These are phyloP conservation scores for Oophaga pumilio DNA, from an alignment of 2,113 vertebrate species.

Conservation along the genomic window DNA sequence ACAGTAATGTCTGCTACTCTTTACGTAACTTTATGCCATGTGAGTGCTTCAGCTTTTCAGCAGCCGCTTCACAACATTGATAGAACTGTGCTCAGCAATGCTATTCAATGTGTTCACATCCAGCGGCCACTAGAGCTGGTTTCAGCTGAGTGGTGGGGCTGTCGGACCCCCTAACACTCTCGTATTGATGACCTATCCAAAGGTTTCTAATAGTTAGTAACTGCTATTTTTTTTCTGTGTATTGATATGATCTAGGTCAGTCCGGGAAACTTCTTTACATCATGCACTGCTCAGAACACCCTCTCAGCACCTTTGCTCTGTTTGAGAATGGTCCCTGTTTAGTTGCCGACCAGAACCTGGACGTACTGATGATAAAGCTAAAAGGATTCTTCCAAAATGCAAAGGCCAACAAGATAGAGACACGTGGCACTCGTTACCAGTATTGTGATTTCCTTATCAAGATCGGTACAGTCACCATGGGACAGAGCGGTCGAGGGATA, in stretches of 20 bases:
- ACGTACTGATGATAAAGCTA: conserved; percentile 94
- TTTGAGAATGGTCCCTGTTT: conserved; percentile 93
- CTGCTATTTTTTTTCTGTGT: not conserved
- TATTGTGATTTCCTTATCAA: conserved; percentile 96
- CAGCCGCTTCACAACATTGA: too few relatives aligned
- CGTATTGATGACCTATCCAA: too few relatives aligned
- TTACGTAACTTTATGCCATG: too few relatives aligned
- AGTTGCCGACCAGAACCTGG: conserved; percentile 91
- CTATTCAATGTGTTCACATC: too few relatives aligned
- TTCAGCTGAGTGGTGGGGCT: too few relatives aligned
- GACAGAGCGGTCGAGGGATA: conserved; percentile 91
- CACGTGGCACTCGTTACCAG: conserved; percentile 89
- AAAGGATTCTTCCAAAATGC: conserved; percentile 98
- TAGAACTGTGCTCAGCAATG: too few relatives aligned
- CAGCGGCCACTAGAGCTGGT: too few relatives aligned
- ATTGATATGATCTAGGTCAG: conserved; percentile 76
- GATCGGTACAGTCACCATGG: conserved; percentile 92
- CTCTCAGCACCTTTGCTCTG: conserved; percentile 91
- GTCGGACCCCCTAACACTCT: too few relatives aligned
- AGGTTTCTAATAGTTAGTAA: not conserved
- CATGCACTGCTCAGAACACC: conserved; percentile 96
- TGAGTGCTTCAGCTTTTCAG: too few relatives aligned
- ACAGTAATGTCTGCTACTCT: too few relatives aligned
- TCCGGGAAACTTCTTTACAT: conserved; percentile 91
- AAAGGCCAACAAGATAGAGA: conserved; percentile 97